Conservation (phyloP, 2,797 vertebrate species). For the Menidia menidia region DNA sequence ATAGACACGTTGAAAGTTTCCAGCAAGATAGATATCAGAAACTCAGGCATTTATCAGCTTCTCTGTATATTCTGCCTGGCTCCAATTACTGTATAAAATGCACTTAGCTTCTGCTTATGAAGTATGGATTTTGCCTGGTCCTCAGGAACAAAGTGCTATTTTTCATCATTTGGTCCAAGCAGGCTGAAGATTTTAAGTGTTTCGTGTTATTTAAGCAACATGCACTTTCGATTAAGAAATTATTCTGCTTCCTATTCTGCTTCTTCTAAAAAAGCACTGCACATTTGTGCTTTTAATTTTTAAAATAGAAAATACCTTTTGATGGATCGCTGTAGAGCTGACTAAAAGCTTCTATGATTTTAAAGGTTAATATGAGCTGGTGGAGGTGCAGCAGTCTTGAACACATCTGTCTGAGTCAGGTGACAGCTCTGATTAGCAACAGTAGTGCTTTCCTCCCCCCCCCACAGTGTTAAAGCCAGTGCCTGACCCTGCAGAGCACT, state of each 20-base stretch:
- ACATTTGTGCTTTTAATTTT: conserved; percentile 25
- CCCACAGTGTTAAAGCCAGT: too few species aligned
- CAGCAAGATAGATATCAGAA: neutral
- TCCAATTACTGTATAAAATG: too few species aligned
- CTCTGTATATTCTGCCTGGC: neutral
- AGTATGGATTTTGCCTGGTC: neutral
- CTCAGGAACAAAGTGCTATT: neutral
- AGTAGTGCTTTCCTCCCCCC: neutral
- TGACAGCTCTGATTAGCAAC: conserved; percentile 11
- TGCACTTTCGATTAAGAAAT: neutral
- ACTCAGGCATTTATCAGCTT: neutral
- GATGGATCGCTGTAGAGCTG: conserved; percentile 14
- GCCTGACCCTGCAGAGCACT: too few species aligned
- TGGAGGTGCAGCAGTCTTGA: conserved; percentile 21
- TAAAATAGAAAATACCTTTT: conserved; percentile 21
- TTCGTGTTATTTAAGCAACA: conserved; percentile 11
- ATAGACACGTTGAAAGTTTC: too few species aligned
- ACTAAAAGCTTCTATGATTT: conserved; percentile 32
- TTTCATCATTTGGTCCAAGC: neutral
- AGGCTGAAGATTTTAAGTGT: neutral
- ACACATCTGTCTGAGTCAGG: conserved; percentile 28
- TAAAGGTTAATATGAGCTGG: conserved; percentile 26
- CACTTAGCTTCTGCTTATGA: neutral
- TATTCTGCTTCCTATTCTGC: conserved; percentile 1
- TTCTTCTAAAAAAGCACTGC: conserved; percentile 6